These are phyloP conservation scores for Microctenopoma lineatum DNA, from an alignment of 2,797 vertebrate genomes.

Conservation along the genomic window DNA sequence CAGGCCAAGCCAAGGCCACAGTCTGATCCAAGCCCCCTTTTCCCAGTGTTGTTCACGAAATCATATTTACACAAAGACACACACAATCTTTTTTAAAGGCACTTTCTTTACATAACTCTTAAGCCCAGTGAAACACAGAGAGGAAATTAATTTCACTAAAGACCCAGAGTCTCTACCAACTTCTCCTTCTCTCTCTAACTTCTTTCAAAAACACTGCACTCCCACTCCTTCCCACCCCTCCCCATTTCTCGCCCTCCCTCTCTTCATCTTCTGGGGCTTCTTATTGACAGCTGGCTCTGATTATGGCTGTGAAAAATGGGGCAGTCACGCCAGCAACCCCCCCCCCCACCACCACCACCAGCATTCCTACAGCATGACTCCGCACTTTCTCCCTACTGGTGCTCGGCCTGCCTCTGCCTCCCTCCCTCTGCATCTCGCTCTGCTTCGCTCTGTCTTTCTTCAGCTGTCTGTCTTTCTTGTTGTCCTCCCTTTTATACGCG, in stretches of 20 bases:
- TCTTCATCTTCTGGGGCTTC: constrained; percentile 67
- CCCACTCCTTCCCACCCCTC: constrained; percentile 37
- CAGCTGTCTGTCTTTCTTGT: constrained; percentile 54
- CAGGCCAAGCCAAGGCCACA: constrained; percentile 51
- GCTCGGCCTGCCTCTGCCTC: constrained; percentile 58
- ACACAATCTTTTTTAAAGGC: neutral
- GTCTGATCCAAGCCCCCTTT: constrained; percentile 17
- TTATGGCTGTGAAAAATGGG: constrained; percentile 87
- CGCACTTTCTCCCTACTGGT: constrained; percentile 81
- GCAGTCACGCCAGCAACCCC: constrained; percentile 83
- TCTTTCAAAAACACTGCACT: constrained; percentile 54
- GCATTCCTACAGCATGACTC: constrained; percentile 87
- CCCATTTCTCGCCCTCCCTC: constrained; percentile 12
- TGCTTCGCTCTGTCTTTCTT: constrained; percentile 61
- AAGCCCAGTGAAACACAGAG: constrained; percentile 9
- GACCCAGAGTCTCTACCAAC: constrained; percentile 29
- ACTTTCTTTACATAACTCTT: constrained; percentile 15
- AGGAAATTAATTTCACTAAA: constrained; percentile 49
- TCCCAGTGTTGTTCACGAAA: constrained; percentile 21
- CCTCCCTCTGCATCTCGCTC: constrained; percentile 51
- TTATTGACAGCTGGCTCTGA: constrained; percentile 88
- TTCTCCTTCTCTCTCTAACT: constrained; percentile 34
- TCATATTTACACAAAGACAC: constrained; percentile 15
- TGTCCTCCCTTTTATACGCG: constrained; percentile 51
- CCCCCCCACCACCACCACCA: constrained; percentile 74